Evolutionary conservation across 1,140 invertebrate species (phyloP), one percentile per base, ranked within the genome.

Genomic region (Tyrophagus putrescentiae): DNA sequence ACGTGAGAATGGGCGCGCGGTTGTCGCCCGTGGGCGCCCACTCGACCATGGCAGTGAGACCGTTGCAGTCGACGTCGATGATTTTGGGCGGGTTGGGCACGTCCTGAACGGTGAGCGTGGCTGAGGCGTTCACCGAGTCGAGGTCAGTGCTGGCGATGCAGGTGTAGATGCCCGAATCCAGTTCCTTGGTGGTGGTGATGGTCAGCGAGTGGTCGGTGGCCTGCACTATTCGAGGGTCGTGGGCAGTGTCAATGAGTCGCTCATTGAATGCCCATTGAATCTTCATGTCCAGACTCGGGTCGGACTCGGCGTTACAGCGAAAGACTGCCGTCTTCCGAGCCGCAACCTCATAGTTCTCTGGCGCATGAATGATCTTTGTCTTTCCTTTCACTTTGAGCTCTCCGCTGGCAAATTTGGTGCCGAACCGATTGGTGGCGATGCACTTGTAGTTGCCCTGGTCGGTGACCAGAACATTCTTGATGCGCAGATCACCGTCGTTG

Each of bases 161-260:
- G 0, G 92, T 96, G 68, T 98, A 98, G 45, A 80, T 80, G 13
- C 92, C 93, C 9, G 94, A 94, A 74, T 97, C 91, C 54, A 93
- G 72, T 73, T 94, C 91, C 27, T 82, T 85, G 13, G 91, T 93
- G 73, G 94, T 91, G 6, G 85, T 84, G 57, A 98, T 94, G 7
- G 85, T 87, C 53, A 98, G 73, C 0, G 93, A 95, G 70, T 88
- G 87, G 74, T 96, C 90, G 64, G 84, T 71, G 67, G 64, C 57
- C 59, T 72, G 64, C 44, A 67, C 61, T 53, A 69, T 69, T 62
- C 86, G 79, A 31, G 87, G 85, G 71, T 90, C 82, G 57, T 77
- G 75, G 56, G 90, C 86, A 67, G 90, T 87, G 72, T 95, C 87
- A 50, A 98, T 90, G 0, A 77, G 75, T 65, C 86, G 77, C 0